A percentile compares a stretch with the other conserved stretches of the same genome.
Conservation (phyloP, 2,888 invertebrate genomes). For the Hofmannophila pseudospretella region DNA sequence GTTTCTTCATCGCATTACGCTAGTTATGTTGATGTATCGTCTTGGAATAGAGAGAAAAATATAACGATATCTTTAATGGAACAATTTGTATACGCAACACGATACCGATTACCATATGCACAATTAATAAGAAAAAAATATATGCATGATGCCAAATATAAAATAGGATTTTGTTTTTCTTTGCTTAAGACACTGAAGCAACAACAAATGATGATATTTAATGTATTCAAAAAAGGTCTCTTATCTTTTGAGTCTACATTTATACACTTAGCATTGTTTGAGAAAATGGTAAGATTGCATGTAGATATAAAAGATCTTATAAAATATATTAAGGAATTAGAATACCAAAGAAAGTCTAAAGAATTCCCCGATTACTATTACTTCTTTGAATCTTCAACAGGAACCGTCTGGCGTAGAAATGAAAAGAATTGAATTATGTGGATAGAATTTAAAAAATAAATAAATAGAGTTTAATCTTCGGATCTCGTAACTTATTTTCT, state of each 20-base stretch:
- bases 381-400: neutral
- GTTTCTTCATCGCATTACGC: too few relatives aligned
- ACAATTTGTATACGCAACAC: conserved; percentile 36
- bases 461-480: too few relatives aligned
- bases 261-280: conserved; percentile 26
- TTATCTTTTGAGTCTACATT: conserved; percentile 9
- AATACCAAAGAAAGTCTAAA: conserved; percentile 5
- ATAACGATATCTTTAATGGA: conserved; percentile 19
- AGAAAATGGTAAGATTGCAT: conserved; percentile 30
- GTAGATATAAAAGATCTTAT: conserved; percentile 28
- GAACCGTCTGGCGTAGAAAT: neutral
- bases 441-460: too few relatives aligned
- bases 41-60: too few relatives aligned
- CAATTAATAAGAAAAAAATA: conserved; percentile 37
- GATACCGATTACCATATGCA: conserved; percentile 30
- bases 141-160: conserved; percentile 18
- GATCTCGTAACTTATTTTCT: too few relatives aligned
- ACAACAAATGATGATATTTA: conserved; percentile 26
- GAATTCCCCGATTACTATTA: conserved; percentile 12
- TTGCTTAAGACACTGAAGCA: conserved; percentile 25
- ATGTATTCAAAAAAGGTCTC: conserved; percentile 8
- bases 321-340: conserved; percentile 11
- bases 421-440: neutral
- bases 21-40: too few relatives aligned
- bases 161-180: conserved; percentile 34